These are phyloP conservation scores for Temnothorax longispinosus DNA, from an alignment of 1,140 invertebrate genomes.

Conservation along the genomic window DNA sequence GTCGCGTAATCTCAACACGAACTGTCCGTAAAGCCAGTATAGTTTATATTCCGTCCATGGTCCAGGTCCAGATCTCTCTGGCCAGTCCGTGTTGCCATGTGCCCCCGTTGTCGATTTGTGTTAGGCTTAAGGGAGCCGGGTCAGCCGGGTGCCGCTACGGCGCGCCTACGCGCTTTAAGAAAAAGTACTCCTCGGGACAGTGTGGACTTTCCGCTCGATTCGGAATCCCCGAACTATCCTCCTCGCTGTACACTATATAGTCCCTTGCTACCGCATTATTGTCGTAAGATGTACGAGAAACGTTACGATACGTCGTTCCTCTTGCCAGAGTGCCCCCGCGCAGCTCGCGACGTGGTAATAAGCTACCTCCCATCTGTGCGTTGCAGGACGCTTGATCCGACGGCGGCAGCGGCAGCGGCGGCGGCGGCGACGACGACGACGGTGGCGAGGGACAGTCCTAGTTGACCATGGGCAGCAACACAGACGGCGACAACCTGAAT, in stretches of 20 bases:
- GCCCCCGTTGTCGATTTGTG: conserved; percentile 40
- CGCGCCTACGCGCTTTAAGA: conserved; percentile 10
- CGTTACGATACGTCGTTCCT: conserved; percentile 67
- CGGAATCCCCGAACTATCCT: conserved; percentile 63
- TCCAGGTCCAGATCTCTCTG: background rate
- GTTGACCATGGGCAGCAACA: conserved; percentile 80
- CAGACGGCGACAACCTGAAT: conserved; percentile 89
- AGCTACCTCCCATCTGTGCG: conserved; percentile 68
- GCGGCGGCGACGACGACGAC: background rate
- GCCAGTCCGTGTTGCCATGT: background rate
- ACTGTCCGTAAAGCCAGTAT: conserved; percentile 22
- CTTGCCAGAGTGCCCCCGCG: conserved; percentile 52
- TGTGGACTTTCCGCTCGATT: conserved; percentile 38
- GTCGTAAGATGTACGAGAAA: conserved; percentile 72
- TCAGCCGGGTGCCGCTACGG: background rate
- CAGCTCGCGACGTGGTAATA: conserved; percentile 61
- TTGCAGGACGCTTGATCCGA: conserved; percentile 70
- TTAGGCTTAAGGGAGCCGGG: conserved; percentile 17
- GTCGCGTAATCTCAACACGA: conserved; percentile 11
- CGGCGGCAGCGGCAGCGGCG: conserved; percentile 32
- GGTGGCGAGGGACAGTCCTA: background rate
- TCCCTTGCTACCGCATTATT: conserved; percentile 70
- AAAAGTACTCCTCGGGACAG: conserved; percentile 37
- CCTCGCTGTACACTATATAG: conserved; percentile 67
- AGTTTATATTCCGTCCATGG: background rate